Evolutionary conservation across 2,797 vertebrate genomes (phyloP).

Genomic region (Enteromius mattozi): DNA sequence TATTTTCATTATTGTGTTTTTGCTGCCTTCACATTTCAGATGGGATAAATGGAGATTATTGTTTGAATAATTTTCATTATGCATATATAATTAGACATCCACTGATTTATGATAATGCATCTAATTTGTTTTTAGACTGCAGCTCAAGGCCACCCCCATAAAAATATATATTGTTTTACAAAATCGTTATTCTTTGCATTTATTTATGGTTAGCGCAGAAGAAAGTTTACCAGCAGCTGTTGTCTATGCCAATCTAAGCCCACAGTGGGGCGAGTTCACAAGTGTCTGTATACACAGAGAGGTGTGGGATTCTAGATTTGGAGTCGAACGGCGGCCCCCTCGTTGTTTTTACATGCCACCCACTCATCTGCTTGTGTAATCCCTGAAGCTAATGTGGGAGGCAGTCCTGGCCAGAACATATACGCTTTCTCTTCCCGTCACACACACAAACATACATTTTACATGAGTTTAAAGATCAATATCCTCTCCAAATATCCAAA

Average conservation of each 20-base stretch:
- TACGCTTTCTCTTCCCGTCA: background rate
- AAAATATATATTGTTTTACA: background rate
- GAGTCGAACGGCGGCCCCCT: slow-evolving; percentile 52
- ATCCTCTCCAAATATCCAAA: slow-evolving; percentile 11
- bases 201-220: background rate
- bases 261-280: slow-evolving; percentile 8
- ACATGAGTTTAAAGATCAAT: slow-evolving; percentile 16
- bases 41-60: background rate
- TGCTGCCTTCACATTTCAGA: background rate
- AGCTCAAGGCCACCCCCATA: background rate
- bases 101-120: background rate
- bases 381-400: slow-evolving; percentile 51
- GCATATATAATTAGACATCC: background rate
- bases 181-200: background rate
- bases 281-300: slow-evolving; percentile 16
- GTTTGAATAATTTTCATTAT: background rate
- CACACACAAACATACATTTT: slow-evolving; percentile 39
- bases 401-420: slow-evolving; percentile 37
- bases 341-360: slow-evolving; percentile 53
- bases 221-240: slow-evolving; percentile 7
- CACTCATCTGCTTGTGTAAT: slow-evolving; percentile 61
- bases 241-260: background rate
- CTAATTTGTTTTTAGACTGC: background rate
- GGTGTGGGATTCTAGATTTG: slow-evolving; percentile 52
- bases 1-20: background rate